Percentiles rank a stretch among this genome's conserved stretches.
These are phyloP conservation scores for Tillus elongatus DNA, from an alignment of 2,888 invertebrate species.

Conservation along the genomic window DNA sequence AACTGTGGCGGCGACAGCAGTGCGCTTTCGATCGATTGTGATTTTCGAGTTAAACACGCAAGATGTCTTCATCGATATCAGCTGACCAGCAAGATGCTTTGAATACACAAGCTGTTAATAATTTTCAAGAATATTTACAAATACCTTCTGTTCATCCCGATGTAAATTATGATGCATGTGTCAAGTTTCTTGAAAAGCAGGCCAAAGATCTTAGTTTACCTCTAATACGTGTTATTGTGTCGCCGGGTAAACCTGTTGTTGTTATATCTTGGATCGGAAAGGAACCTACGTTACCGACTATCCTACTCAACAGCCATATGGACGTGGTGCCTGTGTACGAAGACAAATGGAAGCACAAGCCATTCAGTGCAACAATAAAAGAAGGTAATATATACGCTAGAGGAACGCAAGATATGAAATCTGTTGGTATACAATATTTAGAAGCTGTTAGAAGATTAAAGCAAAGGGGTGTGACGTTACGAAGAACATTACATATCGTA, in stretches of 20 bases:
- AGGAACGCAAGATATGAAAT: constrained; percentile 85
- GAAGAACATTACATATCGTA: too few relatives aligned
- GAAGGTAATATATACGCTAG: constrained; percentile 81
- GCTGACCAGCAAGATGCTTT: constrained; percentile 30
- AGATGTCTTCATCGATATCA: constrained; percentile 37
- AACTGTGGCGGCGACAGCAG: too few relatives aligned
- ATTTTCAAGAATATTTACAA: constrained; percentile 75
- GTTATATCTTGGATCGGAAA: constrained; percentile 76
- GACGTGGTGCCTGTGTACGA: constrained; percentile 93
- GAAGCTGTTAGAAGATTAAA: constrained; percentile 64
- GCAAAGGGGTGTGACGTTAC: constrained; percentile 45
- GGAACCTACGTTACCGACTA: constrained; percentile 57
- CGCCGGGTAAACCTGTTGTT: constrained; percentile 67
- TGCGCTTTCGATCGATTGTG: too few relatives aligned
- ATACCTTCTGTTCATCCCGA: constrained; percentile 84
- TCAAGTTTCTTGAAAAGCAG: constrained; percentile 63
- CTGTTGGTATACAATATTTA: constrained; percentile 68
- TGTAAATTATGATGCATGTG: constrained; percentile 70
- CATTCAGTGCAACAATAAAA: constrained; percentile 81
- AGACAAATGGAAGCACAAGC: constrained; percentile 82
- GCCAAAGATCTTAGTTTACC: constrained; percentile 62
- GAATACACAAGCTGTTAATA: constrained; percentile 43
- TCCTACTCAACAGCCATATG: constrained; percentile 90
- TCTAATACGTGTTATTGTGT: constrained; percentile 50
- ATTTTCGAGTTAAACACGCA: too few relatives aligned